A percentile compares a stretch with the other conserved stretches of the same genome.
These are phyloP conservation scores for Eupithecia insigniata DNA, from an alignment of 2,888 invertebrate species.

Conservation along the genomic window DNA sequence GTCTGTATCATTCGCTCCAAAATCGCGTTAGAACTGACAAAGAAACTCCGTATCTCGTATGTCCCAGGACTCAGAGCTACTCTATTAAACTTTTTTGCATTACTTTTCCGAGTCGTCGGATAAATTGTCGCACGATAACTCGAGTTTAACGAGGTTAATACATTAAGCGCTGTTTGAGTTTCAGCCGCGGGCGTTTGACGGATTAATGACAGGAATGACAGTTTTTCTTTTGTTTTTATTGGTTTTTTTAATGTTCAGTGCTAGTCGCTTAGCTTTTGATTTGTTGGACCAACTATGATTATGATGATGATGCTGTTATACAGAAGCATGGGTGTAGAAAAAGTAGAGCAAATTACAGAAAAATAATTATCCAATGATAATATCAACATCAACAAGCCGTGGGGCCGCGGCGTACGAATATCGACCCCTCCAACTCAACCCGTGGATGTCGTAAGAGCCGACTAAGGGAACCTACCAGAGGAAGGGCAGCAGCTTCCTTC, in stretches of 20 bases:
- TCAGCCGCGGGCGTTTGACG: constrained; percentile 59
- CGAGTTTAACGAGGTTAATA: constrained; percentile 77
- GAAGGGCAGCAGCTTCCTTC: too few relatives aligned
- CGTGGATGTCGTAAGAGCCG: too few relatives aligned
- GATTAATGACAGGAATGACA: constrained; percentile 46
- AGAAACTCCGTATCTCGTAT: constrained; percentile 45
- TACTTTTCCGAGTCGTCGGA: constrained; percentile 66
- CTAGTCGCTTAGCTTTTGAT: neutral
- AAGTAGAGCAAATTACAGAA: neutral
- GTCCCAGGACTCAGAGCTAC: constrained; percentile 55
- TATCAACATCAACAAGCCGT: too few relatives aligned
- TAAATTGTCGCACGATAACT: constrained; percentile 79
- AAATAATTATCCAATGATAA: neutral
- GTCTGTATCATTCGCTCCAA: constrained; percentile 15
- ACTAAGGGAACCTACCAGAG: too few relatives aligned
- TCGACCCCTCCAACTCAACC: too few relatives aligned
- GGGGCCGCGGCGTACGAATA: too few relatives aligned
- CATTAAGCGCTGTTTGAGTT: constrained; percentile 75
- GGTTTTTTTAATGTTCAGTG: constrained; percentile 9
- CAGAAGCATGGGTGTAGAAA: neutral
- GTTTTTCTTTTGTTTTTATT: constrained; percentile 33
- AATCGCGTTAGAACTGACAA: constrained; percentile 36
- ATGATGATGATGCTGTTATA: neutral
- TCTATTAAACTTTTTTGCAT: constrained; percentile 77
- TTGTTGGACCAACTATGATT: neutral